Evolutionary conservation across 2,113 vertebrate species (phyloP).

Genomic region (Phalacrocorax carbo): DNA sequence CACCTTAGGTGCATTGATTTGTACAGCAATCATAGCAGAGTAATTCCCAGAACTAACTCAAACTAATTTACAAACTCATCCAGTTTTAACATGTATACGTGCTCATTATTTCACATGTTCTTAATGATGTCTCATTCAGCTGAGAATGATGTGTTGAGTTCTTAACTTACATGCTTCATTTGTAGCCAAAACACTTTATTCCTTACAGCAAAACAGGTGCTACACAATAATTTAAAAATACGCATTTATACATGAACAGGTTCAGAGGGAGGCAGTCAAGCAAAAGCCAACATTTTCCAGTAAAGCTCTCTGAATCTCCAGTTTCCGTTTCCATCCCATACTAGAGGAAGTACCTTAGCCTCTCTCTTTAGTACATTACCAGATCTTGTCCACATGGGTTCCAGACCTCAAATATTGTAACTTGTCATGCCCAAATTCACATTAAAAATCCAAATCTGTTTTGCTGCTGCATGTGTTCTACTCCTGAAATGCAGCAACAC

Average conservation of each 20-base stretch:
- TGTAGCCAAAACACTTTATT: conserved; percentile 71
- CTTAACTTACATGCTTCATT: conserved; percentile 66
- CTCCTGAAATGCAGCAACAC: background rate
- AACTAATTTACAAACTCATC: conserved; percentile 37
- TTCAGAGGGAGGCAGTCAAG: conserved; percentile 35
- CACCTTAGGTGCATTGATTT: conserved; percentile 13
- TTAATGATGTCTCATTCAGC: conserved; percentile 53
- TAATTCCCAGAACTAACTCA: conserved; percentile 17
- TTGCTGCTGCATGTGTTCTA: background rate
- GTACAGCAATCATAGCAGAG: background rate
- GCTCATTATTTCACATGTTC: conserved; percentile 49
- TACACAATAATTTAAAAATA: conserved; percentile 56
- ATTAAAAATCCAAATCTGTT: background rate
- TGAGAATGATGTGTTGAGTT: conserved; percentile 59
- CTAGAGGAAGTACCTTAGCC: background rate
- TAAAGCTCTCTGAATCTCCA: background rate
- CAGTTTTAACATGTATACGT: conserved; percentile 18
- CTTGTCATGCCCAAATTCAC: background rate
- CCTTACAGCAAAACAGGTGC: conserved; percentile 75
- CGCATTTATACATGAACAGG: conserved; percentile 17
- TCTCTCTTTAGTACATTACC: background rate
- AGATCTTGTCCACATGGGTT: background rate
- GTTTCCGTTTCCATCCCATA: background rate
- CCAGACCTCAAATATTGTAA: background rate
- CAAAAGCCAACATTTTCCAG: conserved; percentile 50